Base-by-base conservation (phyloP, 2,797 vertebrate species). In the Pipistrellus pygmaeus region DNA sequence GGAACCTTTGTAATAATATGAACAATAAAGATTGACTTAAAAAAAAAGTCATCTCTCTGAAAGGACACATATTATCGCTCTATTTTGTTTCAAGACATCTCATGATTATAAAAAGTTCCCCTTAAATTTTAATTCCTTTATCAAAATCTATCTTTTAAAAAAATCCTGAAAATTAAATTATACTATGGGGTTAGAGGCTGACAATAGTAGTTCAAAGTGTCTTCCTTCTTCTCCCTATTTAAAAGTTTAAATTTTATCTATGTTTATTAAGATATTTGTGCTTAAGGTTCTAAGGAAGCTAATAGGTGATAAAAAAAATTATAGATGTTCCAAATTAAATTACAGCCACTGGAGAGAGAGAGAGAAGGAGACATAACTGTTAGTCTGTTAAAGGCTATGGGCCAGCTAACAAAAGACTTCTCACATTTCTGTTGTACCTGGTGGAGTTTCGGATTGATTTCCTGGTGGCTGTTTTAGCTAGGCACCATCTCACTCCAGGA, bases 81-180 rank as follows among this genome's bases (percentile, higher is more conserved):
- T 35, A 3, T 35, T 91, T 83, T 76, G n/a, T 32, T 73, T 78
- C 55, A 72, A 80, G 48, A 75, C 78, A 84, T 6, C 64, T 80
- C 66, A 73, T 66, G 30, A 66, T 80, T 72, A 60, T 72, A 80
- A 78, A 69, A 68, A 25, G 57, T 88, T 60, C 7, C 17, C 35
- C 27, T 48, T 35, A 83, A 55, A 1, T 30, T 83, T 78, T 8
- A 60, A 32, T 38, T 88, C 35, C 25, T 48, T 91, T 77, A 69
- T 68, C 32, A 85, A 88, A 91, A 60, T 46, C 27, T 80, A 69
- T 51, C 38, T 48, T 66, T 41, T 55, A 41, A 38, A 2, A 46
- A 86, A 86, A n/a, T 46, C n/a, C 76, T 90, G 62, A 71, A 83
- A 87, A 90, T 21, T 51, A 55, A 55, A 86, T 71, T 92, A 72